Percentiles rank a stretch among this genome's conserved stretches.
Conservation (phyloP, 2,113 vertebrate species). For the Mus spicilegus region DNA sequence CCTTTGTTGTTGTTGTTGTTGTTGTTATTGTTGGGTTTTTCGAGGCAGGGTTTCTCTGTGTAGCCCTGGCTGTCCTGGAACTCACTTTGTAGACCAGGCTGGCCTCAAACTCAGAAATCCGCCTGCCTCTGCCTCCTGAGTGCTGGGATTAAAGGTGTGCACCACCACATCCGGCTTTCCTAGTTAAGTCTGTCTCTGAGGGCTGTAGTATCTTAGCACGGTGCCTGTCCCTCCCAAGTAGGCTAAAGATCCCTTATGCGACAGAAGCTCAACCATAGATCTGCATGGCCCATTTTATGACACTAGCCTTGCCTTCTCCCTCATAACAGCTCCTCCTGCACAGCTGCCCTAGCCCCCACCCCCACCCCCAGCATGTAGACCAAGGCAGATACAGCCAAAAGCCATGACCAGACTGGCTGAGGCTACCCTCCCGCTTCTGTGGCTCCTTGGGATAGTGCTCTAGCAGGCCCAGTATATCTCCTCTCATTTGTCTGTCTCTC, state of each 20-base stretch:
- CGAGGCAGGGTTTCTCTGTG: no score
- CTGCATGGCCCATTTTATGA: neutral
- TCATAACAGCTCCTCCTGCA: neutral
- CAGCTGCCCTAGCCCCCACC: neutral
- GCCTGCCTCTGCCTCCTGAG: no score
- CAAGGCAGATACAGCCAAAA: neutral
- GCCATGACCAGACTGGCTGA: neutral
- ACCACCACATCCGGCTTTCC: no score
- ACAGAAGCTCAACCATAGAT: neutral
- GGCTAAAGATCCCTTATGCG: neutral
- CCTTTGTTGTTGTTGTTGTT: no score
- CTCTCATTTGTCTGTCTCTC: neutral
- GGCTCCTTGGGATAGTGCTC: neutral
- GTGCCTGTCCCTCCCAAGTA: neutral
- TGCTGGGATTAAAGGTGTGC: no score
- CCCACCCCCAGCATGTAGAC: neutral
- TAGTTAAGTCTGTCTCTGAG: neutral
- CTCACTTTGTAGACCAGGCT: no score
- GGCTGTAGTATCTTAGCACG: fast-evolving
- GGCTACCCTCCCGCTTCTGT: neutral
- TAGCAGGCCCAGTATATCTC: fast-evolving
- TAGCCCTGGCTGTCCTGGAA: no score
- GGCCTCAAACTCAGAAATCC: no score
- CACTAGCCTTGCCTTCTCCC: neutral
- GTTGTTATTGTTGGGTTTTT: no score